Evolutionary conservation across 1,140 invertebrate genomes (phyloP), one percentile per base, ranked within the genome.

Genomic region (Camponotus pennsylvanicus): DNA sequence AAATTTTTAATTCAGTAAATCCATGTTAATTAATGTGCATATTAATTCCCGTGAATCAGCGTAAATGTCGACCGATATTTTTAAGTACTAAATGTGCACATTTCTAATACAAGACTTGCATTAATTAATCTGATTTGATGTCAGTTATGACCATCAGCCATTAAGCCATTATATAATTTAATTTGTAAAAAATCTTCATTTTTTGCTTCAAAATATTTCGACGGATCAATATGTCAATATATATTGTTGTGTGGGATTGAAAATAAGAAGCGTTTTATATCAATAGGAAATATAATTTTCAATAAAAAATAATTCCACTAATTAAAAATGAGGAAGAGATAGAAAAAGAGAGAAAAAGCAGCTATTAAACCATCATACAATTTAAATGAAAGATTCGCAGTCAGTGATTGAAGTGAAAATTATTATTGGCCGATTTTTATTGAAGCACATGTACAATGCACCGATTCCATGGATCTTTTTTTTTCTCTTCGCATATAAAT

Each of bases 1-100:
- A 80, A 80, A 70, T 37, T 73, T 75, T 18, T 61, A 45, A 34
- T 63, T 15, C 49, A 59, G 5, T 13, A 15, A 73, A 61, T 49
- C n/a, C 45, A 9, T 9, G 27, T 1, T 37, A 73, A 61, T 61
- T 82, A 82, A 59, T 3, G 1, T 27, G 15, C 37, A 70, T 55
- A 73, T 61, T 45, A 82, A 59, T 3, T 0, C 27, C 11, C 21
- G 32, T 55, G 13, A 76, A n/a, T 57, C n/a, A 34, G n/a, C 32
- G 4, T 21, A 4, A 67, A 78, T 49, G 4, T 21, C 13, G 18
- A 6, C 6, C 8, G 34, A 49, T 64, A 77, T 78, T 15, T 64
- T 11, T n/a, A 2, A 42, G 8, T 15, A 15, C n/a, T 66, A n/a
- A 61, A 61, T 8, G 9, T 15, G n/a, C 11, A 34, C 57, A n/a